Conservation (phyloP, 2,888 invertebrate species). For the Morinoia aosen region DNA sequence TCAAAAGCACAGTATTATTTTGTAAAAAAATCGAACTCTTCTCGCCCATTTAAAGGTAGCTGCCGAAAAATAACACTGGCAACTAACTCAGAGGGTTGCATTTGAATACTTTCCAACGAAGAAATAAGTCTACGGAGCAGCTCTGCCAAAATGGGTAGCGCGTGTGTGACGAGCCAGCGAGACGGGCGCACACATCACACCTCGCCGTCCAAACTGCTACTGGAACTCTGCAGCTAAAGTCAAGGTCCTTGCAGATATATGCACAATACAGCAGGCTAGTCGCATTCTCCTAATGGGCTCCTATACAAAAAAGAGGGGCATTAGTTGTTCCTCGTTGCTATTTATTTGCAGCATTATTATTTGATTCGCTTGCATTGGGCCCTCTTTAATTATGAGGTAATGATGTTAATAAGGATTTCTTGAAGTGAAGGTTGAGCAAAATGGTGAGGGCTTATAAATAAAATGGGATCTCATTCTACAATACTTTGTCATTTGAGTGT, state of each 20-base stretch:
- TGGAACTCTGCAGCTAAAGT: neutral
- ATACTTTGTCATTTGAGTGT: no score
- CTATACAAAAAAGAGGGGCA: no score
- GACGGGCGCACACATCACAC: slow-evolving; percentile 2
- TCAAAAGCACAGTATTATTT: neutral
- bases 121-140: neutral
- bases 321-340: no score
- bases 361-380: no score
- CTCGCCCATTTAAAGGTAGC: neutral
- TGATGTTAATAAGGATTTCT: no score
- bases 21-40: neutral
- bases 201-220: neutral
- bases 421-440: no score
- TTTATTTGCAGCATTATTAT: no score
- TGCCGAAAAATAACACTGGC: neutral
- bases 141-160: neutral
- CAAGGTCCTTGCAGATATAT: neutral
- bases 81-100: neutral
- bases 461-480: no score
- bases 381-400: no score
- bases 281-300: no score
- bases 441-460: no score
- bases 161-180: neutral
- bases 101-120: neutral
- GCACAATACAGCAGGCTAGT: neutral